phyloP scores from a whole-genome alignment of 2,888 invertebrate genomes.

The Sesia bembeciformis region DNA sequence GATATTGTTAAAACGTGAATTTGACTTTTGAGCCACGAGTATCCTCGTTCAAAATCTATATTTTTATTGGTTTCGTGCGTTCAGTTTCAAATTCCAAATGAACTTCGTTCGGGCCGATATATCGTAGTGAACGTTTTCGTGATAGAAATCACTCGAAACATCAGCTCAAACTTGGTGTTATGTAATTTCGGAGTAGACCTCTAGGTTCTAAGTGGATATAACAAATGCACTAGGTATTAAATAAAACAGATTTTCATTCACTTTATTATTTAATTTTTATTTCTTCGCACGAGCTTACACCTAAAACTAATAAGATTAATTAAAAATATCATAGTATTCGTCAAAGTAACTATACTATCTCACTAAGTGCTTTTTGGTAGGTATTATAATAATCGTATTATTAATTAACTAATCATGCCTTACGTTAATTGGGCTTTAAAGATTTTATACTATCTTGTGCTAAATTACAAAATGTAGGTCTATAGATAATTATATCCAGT shows the following conservation, averaged over 20 bases:
- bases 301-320: slow-evolving; percentile 23
- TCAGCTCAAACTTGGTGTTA: no score
- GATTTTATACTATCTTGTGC: slow-evolving; percentile 6
- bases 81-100: no score
- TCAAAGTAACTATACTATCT: slow-evolving; percentile 16
- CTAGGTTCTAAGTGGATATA: no score
- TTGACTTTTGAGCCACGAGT: no score
- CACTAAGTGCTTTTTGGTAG: slow-evolving; percentile 12
- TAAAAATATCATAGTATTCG: slow-evolving; percentile 21
- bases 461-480: slow-evolving; percentile 3
- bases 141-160: no score
- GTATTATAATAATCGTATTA: not conserved
- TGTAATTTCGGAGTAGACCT: no score
- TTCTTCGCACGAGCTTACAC: slow-evolving; percentile 25
- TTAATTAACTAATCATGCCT: slow-evolving; percentile 5
- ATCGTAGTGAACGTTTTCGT: no score
- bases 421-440: slow-evolving; percentile 15
- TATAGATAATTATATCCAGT: no score
- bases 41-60: no score
- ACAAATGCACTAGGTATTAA: not conserved
- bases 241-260: not conserved
- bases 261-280: slow-evolving; percentile 17
- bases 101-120: no score
- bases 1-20: no score
- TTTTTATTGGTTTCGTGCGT: no score